These are phyloP conservation scores for Candoia aspera DNA, from an alignment of 2,113 vertebrate genomes.

Conservation along the genomic window DNA sequence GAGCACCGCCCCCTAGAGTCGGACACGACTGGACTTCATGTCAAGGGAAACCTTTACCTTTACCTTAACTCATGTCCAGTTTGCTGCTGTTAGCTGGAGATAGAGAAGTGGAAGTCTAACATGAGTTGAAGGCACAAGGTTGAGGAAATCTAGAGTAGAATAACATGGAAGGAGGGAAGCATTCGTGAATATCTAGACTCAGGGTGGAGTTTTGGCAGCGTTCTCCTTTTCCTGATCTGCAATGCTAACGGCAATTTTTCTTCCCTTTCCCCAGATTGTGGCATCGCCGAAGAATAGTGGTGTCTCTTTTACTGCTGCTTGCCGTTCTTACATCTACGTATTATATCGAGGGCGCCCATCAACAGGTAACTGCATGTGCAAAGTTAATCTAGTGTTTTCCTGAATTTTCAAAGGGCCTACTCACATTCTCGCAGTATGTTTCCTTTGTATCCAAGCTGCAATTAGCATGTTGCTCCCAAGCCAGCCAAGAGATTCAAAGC, in stretches of 20 bases:
- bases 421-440: fast-evolving
- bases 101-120: too few species aligned
- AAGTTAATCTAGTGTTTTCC: not conserved
- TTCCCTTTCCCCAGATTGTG: constrained; percentile 79
- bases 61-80: too few species aligned
- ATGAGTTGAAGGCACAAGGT: too few species aligned
- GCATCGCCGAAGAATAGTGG: constrained; percentile 83
- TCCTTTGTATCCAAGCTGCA: not conserved
- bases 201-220: not conserved
- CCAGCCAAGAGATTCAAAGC: not conserved
- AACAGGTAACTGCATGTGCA: constrained; percentile 78
- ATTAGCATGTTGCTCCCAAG: not conserved
- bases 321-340: constrained; percentile 84
- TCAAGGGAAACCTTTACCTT: too few species aligned
- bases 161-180: too few species aligned
- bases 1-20: too few species aligned
- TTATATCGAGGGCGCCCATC: constrained; percentile 91
- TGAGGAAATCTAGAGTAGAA: too few species aligned
- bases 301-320: constrained; percentile 79
- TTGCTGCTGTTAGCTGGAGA: too few species aligned
- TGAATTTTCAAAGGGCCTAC: not conserved
- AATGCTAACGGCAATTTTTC: not conserved
- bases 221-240: not conserved
- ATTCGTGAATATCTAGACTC: not conserved
- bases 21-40: too few species aligned